Conservation (phyloP, 1,140 invertebrate genomes). For the Meloidogyne chitwoodi region DNA sequence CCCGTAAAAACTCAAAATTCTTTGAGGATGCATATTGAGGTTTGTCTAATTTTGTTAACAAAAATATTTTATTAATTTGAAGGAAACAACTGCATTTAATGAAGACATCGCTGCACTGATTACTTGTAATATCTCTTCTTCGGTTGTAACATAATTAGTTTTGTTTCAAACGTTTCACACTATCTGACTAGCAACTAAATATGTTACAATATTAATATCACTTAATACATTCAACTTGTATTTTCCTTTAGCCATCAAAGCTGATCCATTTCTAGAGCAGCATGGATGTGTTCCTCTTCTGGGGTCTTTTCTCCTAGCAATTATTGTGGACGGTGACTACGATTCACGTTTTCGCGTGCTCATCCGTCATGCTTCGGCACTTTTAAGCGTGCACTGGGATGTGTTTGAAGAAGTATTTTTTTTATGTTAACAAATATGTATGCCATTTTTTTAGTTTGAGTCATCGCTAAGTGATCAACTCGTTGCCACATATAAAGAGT, state of each 20-base stretch:
- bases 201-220: no score
- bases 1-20: slow-evolving; percentile 47
- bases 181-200: no score
- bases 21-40: slow-evolving; percentile 11
- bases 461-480: slow-evolving; percentile 44
- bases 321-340: slow-evolving; percentile 59
- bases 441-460: slow-evolving; percentile 48
- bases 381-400: slow-evolving; percentile 61
- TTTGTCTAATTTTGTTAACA: slow-evolving; percentile 27
- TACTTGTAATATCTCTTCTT: slow-evolving; percentile 1
- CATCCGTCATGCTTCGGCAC: slow-evolving; percentile 60
- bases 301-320: slow-evolving; percentile 33
- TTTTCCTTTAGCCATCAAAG: slow-evolving; percentile 39
- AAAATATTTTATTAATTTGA: slow-evolving; percentile 18
- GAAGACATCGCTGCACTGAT: slow-evolving; percentile 31
- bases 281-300: slow-evolving; percentile 36
- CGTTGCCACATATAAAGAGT: slow-evolving; percentile 49
- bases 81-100: slow-evolving; percentile 33
- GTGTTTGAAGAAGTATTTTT: slow-evolving; percentile 58
- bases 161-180: no score
- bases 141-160: background rate
- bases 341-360: slow-evolving; percentile 62
- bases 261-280: slow-evolving; percentile 29
- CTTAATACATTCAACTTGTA: slow-evolving; percentile 9
- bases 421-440: background rate